These are phyloP conservation scores for Dryococelus australis DNA, from an alignment of 2,888 invertebrate genomes.

Conservation along the genomic window DNA sequence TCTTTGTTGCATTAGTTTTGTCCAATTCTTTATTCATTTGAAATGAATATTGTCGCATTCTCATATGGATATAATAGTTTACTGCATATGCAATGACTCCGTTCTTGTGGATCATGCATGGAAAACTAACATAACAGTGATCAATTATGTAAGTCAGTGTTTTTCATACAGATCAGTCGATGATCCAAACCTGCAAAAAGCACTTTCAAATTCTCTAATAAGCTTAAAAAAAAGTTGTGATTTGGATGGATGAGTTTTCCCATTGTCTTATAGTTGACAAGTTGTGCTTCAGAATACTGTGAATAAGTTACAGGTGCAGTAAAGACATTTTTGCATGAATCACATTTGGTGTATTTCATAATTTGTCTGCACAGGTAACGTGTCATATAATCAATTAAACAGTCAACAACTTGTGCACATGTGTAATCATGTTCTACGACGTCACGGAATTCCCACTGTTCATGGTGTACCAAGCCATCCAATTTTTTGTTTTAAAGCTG, in stretches of 20 bases:
- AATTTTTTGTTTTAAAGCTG: not conserved
- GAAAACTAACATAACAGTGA: not conserved
- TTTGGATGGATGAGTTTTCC: not conserved
- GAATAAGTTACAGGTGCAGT: not conserved
- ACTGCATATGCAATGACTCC: not conserved
- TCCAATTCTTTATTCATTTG: not conserved
- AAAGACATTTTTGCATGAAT: not conserved
- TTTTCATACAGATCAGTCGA: not conserved
- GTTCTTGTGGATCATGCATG: not conserved
- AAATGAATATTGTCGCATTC: not conserved
- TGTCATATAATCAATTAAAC: slow-evolving; percentile 6
- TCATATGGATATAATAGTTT: not conserved
- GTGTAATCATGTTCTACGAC: slow-evolving; percentile 7
- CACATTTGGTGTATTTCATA: not conserved
- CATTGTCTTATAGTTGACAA: not conserved
- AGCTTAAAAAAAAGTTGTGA: not conserved
- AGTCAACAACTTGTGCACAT: not conserved
- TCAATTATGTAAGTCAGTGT: not conserved
- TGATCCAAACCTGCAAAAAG: not conserved
- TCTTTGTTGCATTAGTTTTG: not conserved
- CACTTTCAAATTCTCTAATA: not conserved
- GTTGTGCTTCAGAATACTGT: not conserved
- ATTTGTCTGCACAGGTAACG: slow-evolving; percentile 4
- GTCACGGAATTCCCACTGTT: not conserved
- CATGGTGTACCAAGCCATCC: not conserved